phyloP scores from a whole-genome alignment of 2,888 invertebrate genomes.

The Cacoxenus indagator region DNA sequence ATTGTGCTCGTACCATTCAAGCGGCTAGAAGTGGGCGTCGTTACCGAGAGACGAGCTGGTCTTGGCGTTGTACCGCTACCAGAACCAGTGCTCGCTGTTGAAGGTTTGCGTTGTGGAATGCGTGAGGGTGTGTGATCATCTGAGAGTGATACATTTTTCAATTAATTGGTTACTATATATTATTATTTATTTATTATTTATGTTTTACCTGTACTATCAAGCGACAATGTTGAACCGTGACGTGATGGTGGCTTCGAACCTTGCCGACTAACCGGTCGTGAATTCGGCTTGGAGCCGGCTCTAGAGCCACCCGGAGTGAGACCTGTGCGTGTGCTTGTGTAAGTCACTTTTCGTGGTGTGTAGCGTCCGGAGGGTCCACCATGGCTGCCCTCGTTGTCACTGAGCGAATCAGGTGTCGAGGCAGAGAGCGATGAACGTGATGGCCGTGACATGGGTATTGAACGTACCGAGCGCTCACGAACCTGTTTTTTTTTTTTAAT shows the following conservation, averaged over 20 bases:
- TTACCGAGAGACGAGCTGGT: slow-evolving; percentile 74
- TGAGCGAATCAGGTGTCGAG: slow-evolving; percentile 90
- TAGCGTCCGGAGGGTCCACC: slow-evolving; percentile 77
- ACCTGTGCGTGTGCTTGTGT: slow-evolving; percentile 74
- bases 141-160: slow-evolving; percentile 28
- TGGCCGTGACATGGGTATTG: slow-evolving; percentile 86
- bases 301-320: slow-evolving; percentile 83
- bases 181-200: slow-evolving; percentile 18
- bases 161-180: not conserved
- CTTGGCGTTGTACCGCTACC: slow-evolving; percentile 73
- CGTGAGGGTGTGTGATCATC: slow-evolving; percentile 78
- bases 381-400: slow-evolving; percentile 87
- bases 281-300: slow-evolving; percentile 84
- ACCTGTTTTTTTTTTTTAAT: slow-evolving; percentile 82
- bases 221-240: slow-evolving; percentile 91
- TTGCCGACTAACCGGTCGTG: slow-evolving; percentile 86
- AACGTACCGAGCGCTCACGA: slow-evolving; percentile 91
- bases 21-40: slow-evolving; percentile 72
- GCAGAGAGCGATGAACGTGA: slow-evolving; percentile 86
- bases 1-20: slow-evolving; percentile 75
- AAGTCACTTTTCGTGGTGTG: slow-evolving; percentile 78
- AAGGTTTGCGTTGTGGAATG: slow-evolving; percentile 81
- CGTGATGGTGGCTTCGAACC: slow-evolving; percentile 94
- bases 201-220: slow-evolving; percentile 87
- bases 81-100: slow-evolving; percentile 74